Base-by-base conservation (phyloP, 2,888 invertebrate species). In the Melinaea menophilus region DNA sequence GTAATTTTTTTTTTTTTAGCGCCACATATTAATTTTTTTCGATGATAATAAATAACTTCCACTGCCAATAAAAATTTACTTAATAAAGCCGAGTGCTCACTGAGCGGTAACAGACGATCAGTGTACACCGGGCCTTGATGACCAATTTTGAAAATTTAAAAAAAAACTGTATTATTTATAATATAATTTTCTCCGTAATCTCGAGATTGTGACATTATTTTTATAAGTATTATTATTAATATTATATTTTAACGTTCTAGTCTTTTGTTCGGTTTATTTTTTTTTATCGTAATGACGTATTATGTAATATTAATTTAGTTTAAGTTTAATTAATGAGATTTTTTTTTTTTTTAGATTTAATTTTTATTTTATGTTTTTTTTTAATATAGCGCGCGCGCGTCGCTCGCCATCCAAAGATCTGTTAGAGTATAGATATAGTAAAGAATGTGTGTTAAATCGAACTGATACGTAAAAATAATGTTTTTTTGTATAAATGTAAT, bases 201-300 rank as follows among this genome's bases (percentile, higher is more conserved):
- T 68, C 64, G 66, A 64, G 60, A 62, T 65, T 66, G 68, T 69
- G 69, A 68, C 51, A 58, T 55, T 64, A 59, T 22, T 22, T n/a
- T 57, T 61, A 33, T 58, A 57, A 55, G 54, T 78, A 77, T 63
- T 63, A 65, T 22, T 22, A 69, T 22, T 51, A 51, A 31, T 51
- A n/a, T 46, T 46, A 22, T 41, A 41, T 73, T 76, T 77, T 88
- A 88, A 88, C 85, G 82, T 81, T 89, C 89, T 89, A 89, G 89
- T 89, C 89, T 83, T 81, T 81, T 84, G 77, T 78, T 83, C 81
- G 78, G 76, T 74, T 72, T 75, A 73, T 62, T 57, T 58, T 56
- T 51, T 22, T 51, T 22, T 31, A 22, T 9, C 51, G 51, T 31
- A 31, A 51, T 31, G 22, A 31, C 22, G 7, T 51, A 22, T 51